Percentiles rank a stretch among this genome's conserved stretches.
These are phyloP conservation scores for Dryadula phaetusa DNA, from an alignment of 2,888 invertebrate genomes.

Conservation along the genomic window DNA sequence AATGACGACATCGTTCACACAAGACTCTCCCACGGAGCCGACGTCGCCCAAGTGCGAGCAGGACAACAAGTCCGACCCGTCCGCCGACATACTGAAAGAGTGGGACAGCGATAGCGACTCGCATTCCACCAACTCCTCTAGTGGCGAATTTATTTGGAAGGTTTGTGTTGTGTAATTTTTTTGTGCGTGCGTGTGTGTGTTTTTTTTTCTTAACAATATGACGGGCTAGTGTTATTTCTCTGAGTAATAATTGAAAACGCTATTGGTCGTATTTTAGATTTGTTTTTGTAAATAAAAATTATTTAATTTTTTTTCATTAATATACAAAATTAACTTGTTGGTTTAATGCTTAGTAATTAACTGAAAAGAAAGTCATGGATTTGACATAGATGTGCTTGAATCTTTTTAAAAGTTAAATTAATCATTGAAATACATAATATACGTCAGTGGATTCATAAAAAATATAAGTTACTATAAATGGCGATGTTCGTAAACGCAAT, in stretches of 20 bases:
- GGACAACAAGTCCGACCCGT: conserved; percentile 67
- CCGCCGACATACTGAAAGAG: conserved; percentile 81
- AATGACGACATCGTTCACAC: conserved; percentile 78
- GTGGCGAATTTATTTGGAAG: conserved; percentile 92
- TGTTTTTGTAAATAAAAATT: neutral
- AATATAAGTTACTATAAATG: too few species aligned
- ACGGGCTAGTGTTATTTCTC: neutral
- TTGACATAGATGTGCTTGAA: too few species aligned
- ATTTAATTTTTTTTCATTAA: neutral
- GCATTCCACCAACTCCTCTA: conserved; percentile 87
- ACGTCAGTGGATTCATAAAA: too few species aligned
- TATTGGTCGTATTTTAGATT: neutral
- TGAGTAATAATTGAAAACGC: neutral
- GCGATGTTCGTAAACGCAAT: too few species aligned
- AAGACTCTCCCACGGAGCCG: conserved; percentile 78
- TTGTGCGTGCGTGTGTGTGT: neutral
- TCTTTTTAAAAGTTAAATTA: too few species aligned
- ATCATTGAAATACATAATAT: too few species aligned
- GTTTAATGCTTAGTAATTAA: too few species aligned
- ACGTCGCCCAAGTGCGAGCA: conserved; percentile 66
- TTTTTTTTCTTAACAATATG: neutral
- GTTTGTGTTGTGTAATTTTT: conserved; percentile 64
- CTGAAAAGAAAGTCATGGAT: too few species aligned
- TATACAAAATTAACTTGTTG: too few species aligned
- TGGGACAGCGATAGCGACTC: conserved; percentile 88